Evolutionary conservation across 2,888 invertebrate genomes (phyloP), one percentile per base, ranked within the genome.

Genomic region (Epinotia bilunana): DNA sequence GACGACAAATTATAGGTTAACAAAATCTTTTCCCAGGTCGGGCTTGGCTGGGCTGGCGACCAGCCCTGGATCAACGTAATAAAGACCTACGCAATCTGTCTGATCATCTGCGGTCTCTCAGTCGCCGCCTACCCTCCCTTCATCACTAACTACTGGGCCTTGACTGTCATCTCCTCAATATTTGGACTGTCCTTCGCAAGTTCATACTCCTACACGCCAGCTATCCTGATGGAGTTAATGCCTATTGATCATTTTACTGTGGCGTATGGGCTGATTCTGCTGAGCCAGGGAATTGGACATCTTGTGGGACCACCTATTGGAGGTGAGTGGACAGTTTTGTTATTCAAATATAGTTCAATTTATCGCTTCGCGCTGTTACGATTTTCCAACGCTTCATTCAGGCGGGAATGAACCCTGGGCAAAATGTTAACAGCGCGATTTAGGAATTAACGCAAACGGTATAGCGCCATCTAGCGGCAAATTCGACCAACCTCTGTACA

Each of bases 201-300:
- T 83, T 98, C 97, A 80, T 99, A 98, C 88, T 96, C 98, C 7
- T 97, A 98, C 81, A 98, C 98, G 0, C 98, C 98, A 0, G 97
- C 98, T 67, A 97, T 99, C 79, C 91, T 99, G 77, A 98, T 98
- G 80, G 96, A 98, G 85, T 93, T 98, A 82, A 97, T 99, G 79
- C 98, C 98, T 0, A 93, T 99, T 80, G 98, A 98, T 80, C 95
- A 97, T 80, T 98, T 99, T 88, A 98, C 98, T 20, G 97, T 97
- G 83, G 98, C 98, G 13, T 99, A 99, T 88, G 99, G 99, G 11
- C 92, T 99, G 79, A 96, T 97, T 77, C 93, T 98, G 82, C 92
- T 99, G 78, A 97, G 97, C 79, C 98, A 99, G 91, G 99, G 99
- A 13, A 95, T 99, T 77, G 99, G 98, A n/a, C 98, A 98, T 92